Evolutionary conservation across 2,888 invertebrate species (phyloP).

Genomic region (Agrilus mali): DNA sequence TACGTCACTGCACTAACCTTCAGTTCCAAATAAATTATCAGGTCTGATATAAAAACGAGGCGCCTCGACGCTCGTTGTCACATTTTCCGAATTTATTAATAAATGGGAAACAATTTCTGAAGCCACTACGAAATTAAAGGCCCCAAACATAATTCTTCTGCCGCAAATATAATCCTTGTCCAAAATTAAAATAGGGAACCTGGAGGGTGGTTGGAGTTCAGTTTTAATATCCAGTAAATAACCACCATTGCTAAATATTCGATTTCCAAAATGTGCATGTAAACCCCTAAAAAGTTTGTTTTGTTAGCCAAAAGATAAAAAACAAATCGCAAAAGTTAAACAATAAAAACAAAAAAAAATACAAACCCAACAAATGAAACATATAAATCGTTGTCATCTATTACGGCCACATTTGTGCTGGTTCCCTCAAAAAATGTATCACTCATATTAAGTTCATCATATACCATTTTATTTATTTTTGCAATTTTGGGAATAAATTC

Average conservation of each 20-base stretch:
- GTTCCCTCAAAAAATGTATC: conserved; percentile 30
- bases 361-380: conserved; percentile 55
- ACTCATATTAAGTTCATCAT: conserved; percentile 22
- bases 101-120: conserved; percentile 38
- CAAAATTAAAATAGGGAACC: conserved; percentile 30
- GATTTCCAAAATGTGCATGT: conserved; percentile 39
- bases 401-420: conserved; percentile 48
- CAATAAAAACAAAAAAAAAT: conserved; percentile 1
- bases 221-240: conserved; percentile 37
- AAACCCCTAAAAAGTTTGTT: conserved; percentile 37
- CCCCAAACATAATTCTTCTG: conserved; percentile 39
- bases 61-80: conserved; percentile 36
- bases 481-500: conserved; percentile 24
- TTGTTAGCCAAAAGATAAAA: no score
- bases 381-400: conserved; percentile 54
- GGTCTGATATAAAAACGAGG: conserved; percentile 33
- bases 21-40: conserved; percentile 29
- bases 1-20: conserved; percentile 22
- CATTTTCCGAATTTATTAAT: conserved; percentile 33
- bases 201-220: conserved; percentile 20
- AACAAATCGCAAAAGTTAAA: no score
- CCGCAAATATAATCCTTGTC: conserved; percentile 35
- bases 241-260: conserved; percentile 37
- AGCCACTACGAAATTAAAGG: conserved; percentile 37
- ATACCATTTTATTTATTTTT: conserved; percentile 22